Conservation (phyloP, 2,113 vertebrate genomes). For the Pelmatolapia mariae region DNA sequence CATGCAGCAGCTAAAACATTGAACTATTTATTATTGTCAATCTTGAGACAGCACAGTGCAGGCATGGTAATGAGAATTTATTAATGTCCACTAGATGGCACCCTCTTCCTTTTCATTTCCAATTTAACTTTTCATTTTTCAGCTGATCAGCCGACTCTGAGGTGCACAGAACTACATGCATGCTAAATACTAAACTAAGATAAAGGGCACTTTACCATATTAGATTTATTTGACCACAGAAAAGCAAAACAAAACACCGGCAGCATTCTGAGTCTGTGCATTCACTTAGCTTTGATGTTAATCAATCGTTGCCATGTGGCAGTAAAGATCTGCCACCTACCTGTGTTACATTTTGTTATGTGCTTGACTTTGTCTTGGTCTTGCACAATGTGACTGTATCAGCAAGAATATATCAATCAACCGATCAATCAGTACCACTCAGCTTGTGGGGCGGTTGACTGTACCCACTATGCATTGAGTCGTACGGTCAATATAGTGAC, state of each 20-base stretch:
- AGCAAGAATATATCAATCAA: conserved; percentile 15
- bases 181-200: background rate
- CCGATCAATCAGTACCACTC: conserved; percentile 34
- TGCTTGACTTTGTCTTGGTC: background rate
- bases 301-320: background rate
- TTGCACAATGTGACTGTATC: background rate
- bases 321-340: background rate
- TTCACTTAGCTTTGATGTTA: background rate
- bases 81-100: conserved; percentile 65
- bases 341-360: background rate
- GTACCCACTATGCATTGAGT: background rate
- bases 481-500: conserved; percentile 43
- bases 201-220: background rate
- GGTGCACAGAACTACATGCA: background rate
- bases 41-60: conserved; percentile 15
- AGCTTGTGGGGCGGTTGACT: conserved; percentile 21
- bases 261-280: background rate
- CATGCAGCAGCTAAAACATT: conserved; percentile 18
- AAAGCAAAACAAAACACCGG: background rate
- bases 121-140: conserved; percentile 34
- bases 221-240: background rate
- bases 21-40: conserved; percentile 47
- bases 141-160: conserved; percentile 4
- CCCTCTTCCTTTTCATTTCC: conserved; percentile 45
- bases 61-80: conserved; percentile 9